These are phyloP conservation scores for Bufo gargarizans DNA, from an alignment of 2,113 vertebrate species.

Conservation along the genomic window DNA sequence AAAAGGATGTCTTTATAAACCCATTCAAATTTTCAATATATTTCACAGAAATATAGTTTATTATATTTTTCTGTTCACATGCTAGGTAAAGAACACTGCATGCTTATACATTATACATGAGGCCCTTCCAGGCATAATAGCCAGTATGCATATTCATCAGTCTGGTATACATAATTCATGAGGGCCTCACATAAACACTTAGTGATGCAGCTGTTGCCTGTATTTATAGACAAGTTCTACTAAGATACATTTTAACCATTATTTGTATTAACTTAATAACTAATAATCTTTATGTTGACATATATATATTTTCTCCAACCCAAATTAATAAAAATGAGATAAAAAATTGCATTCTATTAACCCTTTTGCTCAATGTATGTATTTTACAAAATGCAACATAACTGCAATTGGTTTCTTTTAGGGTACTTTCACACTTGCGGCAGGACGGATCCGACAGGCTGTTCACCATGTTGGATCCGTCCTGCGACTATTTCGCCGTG, in stretches of 20 bases:
- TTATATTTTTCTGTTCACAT: constrained; percentile 54
- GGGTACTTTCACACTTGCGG: no score
- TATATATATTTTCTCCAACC: neutral
- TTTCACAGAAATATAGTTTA: constrained; percentile 12
- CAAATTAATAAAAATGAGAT: neutral
- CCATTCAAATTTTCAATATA: neutral
- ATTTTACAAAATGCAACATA: no score
- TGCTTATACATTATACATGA: constrained; percentile 74
- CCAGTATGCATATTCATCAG: constrained; percentile 74
- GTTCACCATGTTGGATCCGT: no score
- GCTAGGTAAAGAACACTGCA: constrained; percentile 71
- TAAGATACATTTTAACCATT: neutral
- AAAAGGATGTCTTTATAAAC: neutral
- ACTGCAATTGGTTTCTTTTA: no score
- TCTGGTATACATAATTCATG: constrained; percentile 71
- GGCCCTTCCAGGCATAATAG: constrained; percentile 68
- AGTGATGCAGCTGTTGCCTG: constrained; percentile 33
- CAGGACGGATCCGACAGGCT: no score
- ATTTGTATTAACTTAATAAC: constrained; percentile 5
- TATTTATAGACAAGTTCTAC: neutral
- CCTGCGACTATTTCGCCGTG: no score
- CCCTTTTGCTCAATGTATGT: no score
- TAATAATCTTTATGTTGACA: neutral
- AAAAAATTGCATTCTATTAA: neutral
- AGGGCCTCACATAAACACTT: constrained; percentile 62